phyloP scores from a whole-genome alignment of 2,113 vertebrate genomes.

The Gallinago media region DNA sequence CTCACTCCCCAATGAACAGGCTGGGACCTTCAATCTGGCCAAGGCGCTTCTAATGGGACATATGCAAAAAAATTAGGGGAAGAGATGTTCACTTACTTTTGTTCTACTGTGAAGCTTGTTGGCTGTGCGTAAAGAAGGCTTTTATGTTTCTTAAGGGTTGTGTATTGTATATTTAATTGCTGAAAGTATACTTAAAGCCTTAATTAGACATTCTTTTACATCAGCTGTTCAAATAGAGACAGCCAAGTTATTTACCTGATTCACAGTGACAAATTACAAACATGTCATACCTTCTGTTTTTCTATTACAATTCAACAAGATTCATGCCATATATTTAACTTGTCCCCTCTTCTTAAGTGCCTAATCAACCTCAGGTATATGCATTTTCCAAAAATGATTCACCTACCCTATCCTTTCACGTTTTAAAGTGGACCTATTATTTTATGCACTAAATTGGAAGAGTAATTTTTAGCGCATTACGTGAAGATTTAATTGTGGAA shows the following conservation, averaged over 20 bases:
- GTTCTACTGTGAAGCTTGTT: not conserved
- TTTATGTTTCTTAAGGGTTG: not conserved
- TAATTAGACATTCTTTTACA: not conserved
- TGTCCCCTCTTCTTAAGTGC: not conserved
- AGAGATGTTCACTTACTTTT: not conserved
- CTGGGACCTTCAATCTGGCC: not conserved
- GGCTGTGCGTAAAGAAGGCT: not conserved
- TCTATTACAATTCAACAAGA: not conserved
- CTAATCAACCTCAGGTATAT: not conserved
- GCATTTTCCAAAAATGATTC: not conserved
- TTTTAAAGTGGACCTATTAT: not conserved
- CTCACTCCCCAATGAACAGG: not conserved
- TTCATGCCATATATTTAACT: not conserved
- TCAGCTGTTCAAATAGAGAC: not conserved
- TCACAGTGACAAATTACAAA: not conserved
- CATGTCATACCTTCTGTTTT: not conserved
- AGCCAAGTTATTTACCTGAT: not conserved
- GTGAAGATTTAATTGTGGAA: constrained; percentile 7
- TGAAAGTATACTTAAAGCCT: not conserved
- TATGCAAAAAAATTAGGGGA: not conserved
- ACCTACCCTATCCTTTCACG: not conserved
- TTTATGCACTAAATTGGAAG: constrained; percentile 1
- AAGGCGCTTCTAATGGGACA: not conserved
- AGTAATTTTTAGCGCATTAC: not conserved
- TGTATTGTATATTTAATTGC: not conserved